Evolutionary conservation across 1,140 invertebrate genomes (phyloP).

Genomic region (Drosophila pseudoobscura): DNA sequence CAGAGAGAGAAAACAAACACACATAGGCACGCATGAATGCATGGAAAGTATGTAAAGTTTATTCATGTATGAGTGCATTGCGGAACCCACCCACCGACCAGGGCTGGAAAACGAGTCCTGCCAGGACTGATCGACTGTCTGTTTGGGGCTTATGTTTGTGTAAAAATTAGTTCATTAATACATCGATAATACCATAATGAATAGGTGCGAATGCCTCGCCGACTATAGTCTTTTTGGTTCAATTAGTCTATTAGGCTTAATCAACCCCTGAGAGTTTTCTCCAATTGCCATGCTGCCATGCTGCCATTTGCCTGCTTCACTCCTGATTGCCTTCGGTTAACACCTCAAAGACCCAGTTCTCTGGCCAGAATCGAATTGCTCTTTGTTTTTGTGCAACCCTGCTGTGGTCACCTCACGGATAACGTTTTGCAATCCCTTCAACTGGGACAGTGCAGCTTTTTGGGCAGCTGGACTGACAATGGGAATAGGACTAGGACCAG

Average conservation of each 20-base stretch:
- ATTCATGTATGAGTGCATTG: slow-evolving; percentile 39
- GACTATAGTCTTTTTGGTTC: too few species aligned
- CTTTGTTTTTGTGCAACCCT: too few species aligned
- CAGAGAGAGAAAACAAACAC: slow-evolving; percentile 1
- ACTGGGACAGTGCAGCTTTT: slow-evolving; percentile 8
- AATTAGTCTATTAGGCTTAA: too few species aligned
- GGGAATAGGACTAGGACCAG: background rate
- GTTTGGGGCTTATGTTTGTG: background rate
- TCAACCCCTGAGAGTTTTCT: too few species aligned
- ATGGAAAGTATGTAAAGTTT: slow-evolving; percentile 67
- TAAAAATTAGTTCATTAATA: too few species aligned
- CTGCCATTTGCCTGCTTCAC: too few species aligned
- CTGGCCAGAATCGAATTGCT: too few species aligned
- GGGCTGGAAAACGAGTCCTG: slow-evolving; percentile 10
- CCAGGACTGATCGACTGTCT: background rate
- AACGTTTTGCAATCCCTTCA: background rate
- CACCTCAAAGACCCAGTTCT: too few species aligned
- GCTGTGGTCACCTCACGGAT: too few species aligned
- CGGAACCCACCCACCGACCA: slow-evolving; percentile 4
- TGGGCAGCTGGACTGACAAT: slow-evolving; percentile 8
- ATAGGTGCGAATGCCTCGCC: background rate
- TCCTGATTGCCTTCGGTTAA: too few species aligned
- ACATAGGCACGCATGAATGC: slow-evolving; percentile 51
- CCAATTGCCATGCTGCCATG: too few species aligned
- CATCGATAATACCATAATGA: too few species aligned